Base-by-base conservation (phyloP, 1,140 invertebrate species). In the Pseudoatta argentina region DNA sequence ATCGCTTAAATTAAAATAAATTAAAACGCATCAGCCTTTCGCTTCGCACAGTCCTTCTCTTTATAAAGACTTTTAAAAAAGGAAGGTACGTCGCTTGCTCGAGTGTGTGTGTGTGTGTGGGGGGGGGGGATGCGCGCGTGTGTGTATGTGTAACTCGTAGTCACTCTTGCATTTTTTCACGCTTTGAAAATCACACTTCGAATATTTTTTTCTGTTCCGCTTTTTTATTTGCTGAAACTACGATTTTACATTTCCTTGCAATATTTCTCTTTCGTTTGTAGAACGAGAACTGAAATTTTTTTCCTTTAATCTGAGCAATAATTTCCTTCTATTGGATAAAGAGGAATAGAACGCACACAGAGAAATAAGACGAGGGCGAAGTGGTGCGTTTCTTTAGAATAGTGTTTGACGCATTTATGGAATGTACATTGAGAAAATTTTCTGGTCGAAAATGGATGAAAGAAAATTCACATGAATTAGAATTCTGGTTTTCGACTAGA, bases 1-100 rank as follows among this genome's bases (percentile, higher is more conserved):
- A 87, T 86, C 76, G 71, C 51, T 55, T 57, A 87, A 88, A 91
- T 91, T 91, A 91, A 91, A 91, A 89, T 91, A 91, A 88, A 91
- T 91, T 82, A 78, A 88, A 79, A 21, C 72, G 81, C 44, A 57
- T 2, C 64, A 27, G n/a, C 59, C 24, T 24, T 44, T 30, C 27
- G 14, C 27, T 27, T 27, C 21, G 8, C 16, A 34, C 57, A 55
- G 14, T 64, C 44, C 27, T 59, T 51, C 21, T 14, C 27, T 66
- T 24, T 48, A 44, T 44, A 48, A 69, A 39, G 14, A 21, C 34
- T 12, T 55, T 67, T 34, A 51, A 55, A 64, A 44, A 55, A n/a
- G 86, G 51, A 61, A 61, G 21, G 34, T 39, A 7, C 10, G 6
- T 18, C 53, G 10, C 3, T 55, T 71, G 3, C 14, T 10, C 39